Percentiles rank a stretch among this genome's conserved stretches.
phyloP scores from a whole-genome alignment of 2,888 invertebrate species.

The Tenthredo mesomela region DNA sequence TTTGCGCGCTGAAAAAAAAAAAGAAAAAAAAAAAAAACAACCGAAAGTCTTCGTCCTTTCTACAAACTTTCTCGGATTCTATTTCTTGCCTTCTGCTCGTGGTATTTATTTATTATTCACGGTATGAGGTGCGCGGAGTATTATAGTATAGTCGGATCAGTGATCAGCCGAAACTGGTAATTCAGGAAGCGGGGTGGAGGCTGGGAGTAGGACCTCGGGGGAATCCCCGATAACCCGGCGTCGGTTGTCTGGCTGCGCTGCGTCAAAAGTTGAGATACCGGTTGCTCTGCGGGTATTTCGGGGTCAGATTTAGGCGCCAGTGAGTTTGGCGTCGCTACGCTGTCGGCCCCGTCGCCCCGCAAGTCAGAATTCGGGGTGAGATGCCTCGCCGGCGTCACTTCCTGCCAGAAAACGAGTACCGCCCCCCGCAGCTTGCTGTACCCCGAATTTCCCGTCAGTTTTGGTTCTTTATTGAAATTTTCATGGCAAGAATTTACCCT shows the following conservation, averaged over 20 bases:
- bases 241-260: slow-evolving; percentile 47
- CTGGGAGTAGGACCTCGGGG: slow-evolving; percentile 27
- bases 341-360: slow-evolving; percentile 4
- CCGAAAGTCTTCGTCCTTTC: background rate
- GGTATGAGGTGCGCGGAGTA: background rate
- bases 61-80: background rate
- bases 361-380: slow-evolving; percentile 19
- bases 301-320: slow-evolving; percentile 46
- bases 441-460: background rate
- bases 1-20: background rate
- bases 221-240: slow-evolving; percentile 47
- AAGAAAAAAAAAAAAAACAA: background rate
- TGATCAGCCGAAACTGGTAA: slow-evolving; percentile 36
- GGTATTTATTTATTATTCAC: slow-evolving; percentile 15
- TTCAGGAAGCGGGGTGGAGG: slow-evolving; percentile 26
- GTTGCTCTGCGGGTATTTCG: slow-evolving; percentile 49
- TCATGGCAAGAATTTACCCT: background rate
- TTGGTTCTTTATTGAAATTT: background rate
- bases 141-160: slow-evolving; percentile 27
- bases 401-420: slow-evolving; percentile 18
- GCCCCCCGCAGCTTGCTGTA: background rate
- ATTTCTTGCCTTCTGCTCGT: background rate
- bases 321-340: slow-evolving; percentile 39
- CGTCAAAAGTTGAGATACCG: slow-evolving; percentile 47
- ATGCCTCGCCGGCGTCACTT: slow-evolving; percentile 23